Percentiles rank a stretch among this genome's conserved stretches.
These are phyloP conservation scores for Todiramphus saurophagus DNA, from an alignment of 2,113 vertebrate species.

Conservation along the genomic window DNA sequence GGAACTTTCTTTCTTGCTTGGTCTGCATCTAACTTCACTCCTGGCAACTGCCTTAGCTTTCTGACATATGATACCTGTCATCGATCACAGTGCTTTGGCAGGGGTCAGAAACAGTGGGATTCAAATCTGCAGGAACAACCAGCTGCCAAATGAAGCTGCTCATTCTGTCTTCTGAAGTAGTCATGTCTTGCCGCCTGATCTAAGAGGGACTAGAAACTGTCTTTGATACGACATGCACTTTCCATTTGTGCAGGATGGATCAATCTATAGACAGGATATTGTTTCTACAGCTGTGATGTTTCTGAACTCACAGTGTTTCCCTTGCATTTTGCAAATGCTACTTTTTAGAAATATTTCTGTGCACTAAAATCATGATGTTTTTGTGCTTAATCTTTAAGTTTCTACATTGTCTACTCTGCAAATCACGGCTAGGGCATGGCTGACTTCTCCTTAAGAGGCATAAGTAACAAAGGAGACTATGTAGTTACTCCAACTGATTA, in stretches of 20 bases:
- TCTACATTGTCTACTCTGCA: neutral
- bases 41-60: neutral
- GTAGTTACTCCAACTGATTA: neutral
- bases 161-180: neutral
- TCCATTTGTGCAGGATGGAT: neutral
- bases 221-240: neutral
- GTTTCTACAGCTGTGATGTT: neutral
- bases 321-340: neutral
- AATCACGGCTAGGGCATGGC: neutral
- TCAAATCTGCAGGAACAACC: neutral
- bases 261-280: neutral
- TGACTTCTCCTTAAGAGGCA: neutral
- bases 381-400: neutral
- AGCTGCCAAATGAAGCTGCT: neutral
- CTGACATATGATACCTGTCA: neutral
- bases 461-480: neutral
- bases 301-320: neutral
- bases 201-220: neutral
- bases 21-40: neutral
- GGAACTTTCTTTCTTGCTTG: neutral
- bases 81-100: neutral
- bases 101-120: neutral
- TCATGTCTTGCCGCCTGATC: neutral
- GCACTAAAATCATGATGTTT: neutral
- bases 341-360: neutral